Conservation (phyloP, 2,113 vertebrate species). For the Chaetura pelagica region DNA sequence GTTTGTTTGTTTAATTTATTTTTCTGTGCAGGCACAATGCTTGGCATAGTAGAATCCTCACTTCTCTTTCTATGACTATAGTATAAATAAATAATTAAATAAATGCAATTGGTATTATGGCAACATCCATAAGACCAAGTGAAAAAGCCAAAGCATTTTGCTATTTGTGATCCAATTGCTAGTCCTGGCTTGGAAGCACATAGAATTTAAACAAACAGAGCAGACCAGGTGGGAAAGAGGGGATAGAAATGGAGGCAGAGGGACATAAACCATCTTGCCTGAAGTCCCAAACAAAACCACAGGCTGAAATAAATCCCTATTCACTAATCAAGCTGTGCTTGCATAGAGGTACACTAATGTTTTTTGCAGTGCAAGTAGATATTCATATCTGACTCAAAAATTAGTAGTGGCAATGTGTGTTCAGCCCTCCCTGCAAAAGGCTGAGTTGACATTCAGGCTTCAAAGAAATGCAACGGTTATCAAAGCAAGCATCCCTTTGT, state of each 20-base stretch:
- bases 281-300: not conserved
- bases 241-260: not conserved
- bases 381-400: not conserved
- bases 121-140: not conserved
- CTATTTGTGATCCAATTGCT: not conserved
- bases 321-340: not conserved
- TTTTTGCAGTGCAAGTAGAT: not conserved
- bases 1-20: not conserved
- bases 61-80: not conserved
- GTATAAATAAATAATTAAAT: not conserved
- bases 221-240: not conserved
- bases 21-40: not conserved
- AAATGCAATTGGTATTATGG: not conserved
- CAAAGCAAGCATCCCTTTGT: not conserved
- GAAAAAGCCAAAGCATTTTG: not conserved
- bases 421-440: not conserved
- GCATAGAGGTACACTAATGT: not conserved
- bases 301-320: not conserved
- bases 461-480: not conserved
- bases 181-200: not conserved
- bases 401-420: not conserved
- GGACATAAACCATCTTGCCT: not conserved
- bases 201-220: not conserved
- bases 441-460: not conserved
- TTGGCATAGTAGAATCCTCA: not conserved